Percentiles rank a stretch among this genome's conserved stretches.
Conservation (phyloP, 1,140 invertebrate genomes). For the Drosophila trapezifrons region DNA sequence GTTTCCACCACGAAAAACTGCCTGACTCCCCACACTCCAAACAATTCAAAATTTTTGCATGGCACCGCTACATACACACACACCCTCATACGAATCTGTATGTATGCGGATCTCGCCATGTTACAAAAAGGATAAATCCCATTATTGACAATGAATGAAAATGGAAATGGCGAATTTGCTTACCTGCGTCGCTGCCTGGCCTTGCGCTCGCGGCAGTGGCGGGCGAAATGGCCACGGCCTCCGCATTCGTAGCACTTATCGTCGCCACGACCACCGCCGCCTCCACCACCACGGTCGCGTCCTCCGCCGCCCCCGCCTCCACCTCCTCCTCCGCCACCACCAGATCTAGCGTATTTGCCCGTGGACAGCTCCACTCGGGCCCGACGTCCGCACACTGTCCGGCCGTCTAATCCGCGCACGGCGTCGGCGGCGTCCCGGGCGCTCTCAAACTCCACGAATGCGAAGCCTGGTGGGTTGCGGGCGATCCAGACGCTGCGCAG, state of each 20-base stretch:
- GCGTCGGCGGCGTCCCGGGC: conserved; percentile 96
- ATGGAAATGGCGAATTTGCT: conserved; percentile 44
- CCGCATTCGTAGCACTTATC: conserved; percentile 96
- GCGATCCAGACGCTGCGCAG: conserved; percentile 98
- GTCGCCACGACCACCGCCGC: conserved; percentile 85
- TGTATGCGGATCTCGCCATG: conserved; percentile 50
- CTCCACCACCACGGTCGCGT: conserved; percentile 88
- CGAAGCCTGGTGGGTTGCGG: conserved; percentile 96
- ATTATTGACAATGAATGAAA: conserved; percentile 70
- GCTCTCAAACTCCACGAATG: conserved; percentile 98
- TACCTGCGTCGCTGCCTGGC: conserved; percentile 74
- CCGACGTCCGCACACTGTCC: conserved; percentile 93
- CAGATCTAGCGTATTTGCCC: conserved; percentile 89
- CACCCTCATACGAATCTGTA: conserved; percentile 21
- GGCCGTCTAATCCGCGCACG: conserved; percentile 88
- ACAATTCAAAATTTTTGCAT: conserved; percentile 61
- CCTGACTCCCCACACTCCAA: conserved; percentile 43
- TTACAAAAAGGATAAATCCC: conserved; percentile 35
- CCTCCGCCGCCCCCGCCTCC: conserved; percentile 84
- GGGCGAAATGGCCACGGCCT: conserved; percentile 94
- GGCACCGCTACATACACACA: conserved; percentile 35
- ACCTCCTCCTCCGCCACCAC: conserved; percentile 84
- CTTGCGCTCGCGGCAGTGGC: conserved; percentile 89
- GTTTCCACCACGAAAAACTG: conserved; percentile 29
- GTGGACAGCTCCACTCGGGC: conserved; percentile 97